Evolutionary conservation across 1,140 invertebrate species (phyloP), one percentile per base, ranked within the genome.

Genomic region (Mactra quadrangularis): DNA sequence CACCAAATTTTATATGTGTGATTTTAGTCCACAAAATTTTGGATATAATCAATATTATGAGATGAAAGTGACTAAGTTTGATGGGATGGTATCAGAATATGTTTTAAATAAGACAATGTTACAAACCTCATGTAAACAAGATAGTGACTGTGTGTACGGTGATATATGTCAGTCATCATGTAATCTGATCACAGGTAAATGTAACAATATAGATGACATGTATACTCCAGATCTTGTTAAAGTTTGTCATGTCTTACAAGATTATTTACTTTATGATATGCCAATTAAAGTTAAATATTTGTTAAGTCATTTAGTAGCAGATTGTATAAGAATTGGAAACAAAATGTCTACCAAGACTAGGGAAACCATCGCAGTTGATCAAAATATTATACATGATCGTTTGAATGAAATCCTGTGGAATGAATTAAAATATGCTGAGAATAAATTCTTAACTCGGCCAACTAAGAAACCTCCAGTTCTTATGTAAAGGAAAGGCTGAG

Each of bases 1-100:
- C 57, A 64, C 84, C 22, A 71, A 66, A 27, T 91, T 88, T 60
- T 87, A 87, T 52, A 89, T 91, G 89, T 91, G 90, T 66, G 79
- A 90, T 74, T 79, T 89, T 47, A 62, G 77, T 15, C 83, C 86
- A 0, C 75, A 75, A n/a, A 81, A 84, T 38, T 88, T 90, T 59
- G 90, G 89, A 13, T 85, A 89, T 64, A 86, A 87, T 17, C 33
- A 70, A 7, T 78, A 66, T 17, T 87, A 76, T 76, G 88, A 91
- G 38, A 75, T 87, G 15, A 83, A 85, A 57, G 33, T 91, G 3
- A 75, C 82, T 0, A 68, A 86, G 25, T 57, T 87, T 19, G 62
- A 79, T 2, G 85, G 82, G 45, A 72, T 90, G 7, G 25, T 85
- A 4, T 87, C 90, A 3, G 81, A 86, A 62, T 33, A 60, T 9